These are phyloP conservation scores for Phymastichus coffea DNA, from an alignment of 1,140 invertebrate genomes.

Conservation along the genomic window DNA sequence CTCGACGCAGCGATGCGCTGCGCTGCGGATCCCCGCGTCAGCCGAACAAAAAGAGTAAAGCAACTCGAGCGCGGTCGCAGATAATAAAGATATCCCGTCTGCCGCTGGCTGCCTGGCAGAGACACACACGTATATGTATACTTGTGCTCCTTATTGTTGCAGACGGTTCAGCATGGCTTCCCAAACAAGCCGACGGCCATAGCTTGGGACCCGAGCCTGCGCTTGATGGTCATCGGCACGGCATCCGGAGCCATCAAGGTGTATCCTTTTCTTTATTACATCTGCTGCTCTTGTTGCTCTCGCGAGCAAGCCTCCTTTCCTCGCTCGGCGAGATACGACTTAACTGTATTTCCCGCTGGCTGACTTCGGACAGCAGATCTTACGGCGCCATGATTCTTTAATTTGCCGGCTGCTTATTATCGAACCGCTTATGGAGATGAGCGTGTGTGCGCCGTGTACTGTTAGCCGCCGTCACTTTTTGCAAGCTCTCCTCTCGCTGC, in stretches of 20 bases:
- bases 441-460: no score
- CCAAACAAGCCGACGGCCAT: slow-evolving; percentile 91
- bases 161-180: slow-evolving; percentile 96
- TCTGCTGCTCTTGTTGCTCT: background rate
- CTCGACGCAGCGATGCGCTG: no score
- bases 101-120: no score
- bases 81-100: slow-evolving; percentile 4
- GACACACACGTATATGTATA: no score
- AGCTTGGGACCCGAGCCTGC: slow-evolving; percentile 86
- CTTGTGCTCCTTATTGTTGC: slow-evolving; percentile 48
- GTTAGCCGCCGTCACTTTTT: no score
- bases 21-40: no score
- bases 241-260: slow-evolving; percentile 87
- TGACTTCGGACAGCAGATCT: background rate
- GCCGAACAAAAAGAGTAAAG: no score
- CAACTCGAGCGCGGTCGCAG: no score
- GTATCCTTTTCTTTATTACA: slow-evolving; percentile 61
- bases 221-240: slow-evolving; percentile 87
- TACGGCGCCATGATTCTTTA: slow-evolving; percentile 6
- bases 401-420: slow-evolving; percentile 11
- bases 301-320: no score
- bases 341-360: slow-evolving; percentile 29
- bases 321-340: no score
- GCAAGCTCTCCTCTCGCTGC: no score
- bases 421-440: background rate